A percentile compares a stretch with the other conserved stretches of the same genome.
phyloP scores from a whole-genome alignment of 2,888 invertebrate species.

The Melanargia galathea region DNA sequence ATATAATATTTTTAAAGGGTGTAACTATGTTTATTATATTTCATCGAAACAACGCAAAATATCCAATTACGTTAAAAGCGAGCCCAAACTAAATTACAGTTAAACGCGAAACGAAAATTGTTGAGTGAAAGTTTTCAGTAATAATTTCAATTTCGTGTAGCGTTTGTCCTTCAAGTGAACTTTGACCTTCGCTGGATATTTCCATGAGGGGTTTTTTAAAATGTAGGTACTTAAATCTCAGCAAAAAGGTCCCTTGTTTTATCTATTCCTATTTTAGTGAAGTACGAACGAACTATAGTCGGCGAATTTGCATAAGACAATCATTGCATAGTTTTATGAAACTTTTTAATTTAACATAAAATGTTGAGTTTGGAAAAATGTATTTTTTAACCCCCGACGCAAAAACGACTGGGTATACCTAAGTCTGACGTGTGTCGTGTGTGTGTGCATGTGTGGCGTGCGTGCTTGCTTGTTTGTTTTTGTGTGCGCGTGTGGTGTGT shows the following conservation, averaged over 20 bases:
- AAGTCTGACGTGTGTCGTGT: too few species aligned
- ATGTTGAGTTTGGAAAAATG: neutral
- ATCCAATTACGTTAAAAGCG: constrained; percentile 31
- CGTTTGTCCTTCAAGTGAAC: constrained; percentile 21
- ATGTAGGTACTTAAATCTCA: constrained; percentile 9
- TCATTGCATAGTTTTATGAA: neutral
- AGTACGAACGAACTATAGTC: neutral
- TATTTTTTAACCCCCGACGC: too few species aligned
- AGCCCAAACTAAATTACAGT: constrained; percentile 28
- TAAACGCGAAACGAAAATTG: constrained; percentile 17
- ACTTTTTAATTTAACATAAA: neutral
- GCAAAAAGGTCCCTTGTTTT: neutral
- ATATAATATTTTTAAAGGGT: neutral
- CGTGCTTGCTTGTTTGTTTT: too few species aligned
- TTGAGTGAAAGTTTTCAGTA: constrained; percentile 19
- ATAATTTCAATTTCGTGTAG: constrained; percentile 20
- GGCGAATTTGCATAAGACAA: neutral
- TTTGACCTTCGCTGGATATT: constrained; percentile 10
- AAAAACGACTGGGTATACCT: too few species aligned
- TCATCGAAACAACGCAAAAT: constrained; percentile 19
- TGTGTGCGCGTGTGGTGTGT: too few species aligned
- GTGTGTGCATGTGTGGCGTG: too few species aligned
- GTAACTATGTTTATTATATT: neutral
- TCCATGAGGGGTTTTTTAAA: constrained; percentile 1
- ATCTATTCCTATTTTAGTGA: neutral